Conservation (phyloP, 2,797 vertebrate species). For the Chrysocyon brachyurus region DNA sequence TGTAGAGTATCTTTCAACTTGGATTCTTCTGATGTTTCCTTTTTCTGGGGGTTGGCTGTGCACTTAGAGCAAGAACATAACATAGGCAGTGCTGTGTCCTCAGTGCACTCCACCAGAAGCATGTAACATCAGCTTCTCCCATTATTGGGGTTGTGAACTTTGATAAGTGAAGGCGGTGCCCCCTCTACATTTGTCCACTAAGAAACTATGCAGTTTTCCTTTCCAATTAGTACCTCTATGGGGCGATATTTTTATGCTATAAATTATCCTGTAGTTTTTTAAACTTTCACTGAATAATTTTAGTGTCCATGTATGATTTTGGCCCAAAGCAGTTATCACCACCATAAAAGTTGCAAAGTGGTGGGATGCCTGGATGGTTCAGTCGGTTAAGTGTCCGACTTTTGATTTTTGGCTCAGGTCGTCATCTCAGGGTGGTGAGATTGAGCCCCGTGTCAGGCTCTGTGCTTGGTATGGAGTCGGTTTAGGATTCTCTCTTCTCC, state of each 20-base stretch:
- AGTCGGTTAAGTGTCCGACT: not conserved
- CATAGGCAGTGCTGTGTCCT: not conserved
- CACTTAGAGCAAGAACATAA: not conserved
- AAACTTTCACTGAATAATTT: conserved; percentile 61
- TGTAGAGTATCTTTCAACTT: not conserved
- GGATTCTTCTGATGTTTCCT: not conserved
- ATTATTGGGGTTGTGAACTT: not conserved
- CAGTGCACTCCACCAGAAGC: not conserved
- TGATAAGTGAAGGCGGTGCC: not conserved
- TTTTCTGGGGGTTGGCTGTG: not conserved
- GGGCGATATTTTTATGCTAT: not conserved
- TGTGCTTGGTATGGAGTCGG: not conserved
- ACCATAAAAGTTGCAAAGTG: conserved; percentile 31
- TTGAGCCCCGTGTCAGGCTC: not conserved
- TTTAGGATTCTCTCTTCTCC: not conserved
- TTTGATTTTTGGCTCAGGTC: not conserved
- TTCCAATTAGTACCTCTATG: not conserved
- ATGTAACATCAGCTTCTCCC: not conserved
- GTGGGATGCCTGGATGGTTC: not conserved
- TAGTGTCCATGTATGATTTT: conserved; percentile 1
- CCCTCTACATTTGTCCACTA: not conserved
- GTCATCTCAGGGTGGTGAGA: not conserved
- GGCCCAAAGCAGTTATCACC: conserved; percentile 45
- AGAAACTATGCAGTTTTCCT: not conserved
- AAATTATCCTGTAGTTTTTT: conserved; percentile 49